Evolutionary conservation across 2,113 vertebrate genomes (phyloP).

Genomic region (Pollimyrus isidori): DNA sequence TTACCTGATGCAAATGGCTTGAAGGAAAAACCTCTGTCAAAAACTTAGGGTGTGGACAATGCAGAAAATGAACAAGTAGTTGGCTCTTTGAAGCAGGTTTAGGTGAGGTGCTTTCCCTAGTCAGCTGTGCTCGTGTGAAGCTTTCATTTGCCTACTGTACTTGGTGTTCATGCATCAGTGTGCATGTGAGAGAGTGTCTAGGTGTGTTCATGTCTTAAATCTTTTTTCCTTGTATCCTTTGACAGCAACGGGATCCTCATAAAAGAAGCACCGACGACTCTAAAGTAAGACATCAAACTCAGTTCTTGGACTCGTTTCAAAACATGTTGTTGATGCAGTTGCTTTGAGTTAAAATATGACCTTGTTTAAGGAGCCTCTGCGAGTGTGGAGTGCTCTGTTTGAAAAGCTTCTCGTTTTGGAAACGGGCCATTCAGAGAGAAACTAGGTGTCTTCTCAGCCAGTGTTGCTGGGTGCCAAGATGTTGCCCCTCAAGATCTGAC

Average conservation of each 20-base stretch:
- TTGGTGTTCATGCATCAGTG: neutral
- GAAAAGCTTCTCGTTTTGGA: neutral
- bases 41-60: neutral
- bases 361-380: neutral
- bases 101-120: neutral
- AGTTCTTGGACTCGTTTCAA: neutral
- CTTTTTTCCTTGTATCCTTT: constrained; percentile 24
- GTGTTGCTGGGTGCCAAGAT: neutral
- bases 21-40: neutral
- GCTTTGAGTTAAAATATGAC: neutral
- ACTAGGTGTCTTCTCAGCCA: neutral
- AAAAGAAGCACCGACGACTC: constrained; percentile 63
- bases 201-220: constrained; percentile 3
- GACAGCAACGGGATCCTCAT: constrained; percentile 63
- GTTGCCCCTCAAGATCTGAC: neutral
- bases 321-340: neutral
- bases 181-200: neutral
- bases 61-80: neutral
- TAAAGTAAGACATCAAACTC: constrained; percentile 53
- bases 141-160: neutral
- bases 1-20: neutral
- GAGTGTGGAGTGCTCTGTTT: neutral
- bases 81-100: neutral
- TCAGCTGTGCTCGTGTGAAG: neutral
- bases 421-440: neutral